These are phyloP conservation scores for Pygoscelis antarcticus DNA, from an alignment of 2,113 vertebrate species.

Conservation along the genomic window DNA sequence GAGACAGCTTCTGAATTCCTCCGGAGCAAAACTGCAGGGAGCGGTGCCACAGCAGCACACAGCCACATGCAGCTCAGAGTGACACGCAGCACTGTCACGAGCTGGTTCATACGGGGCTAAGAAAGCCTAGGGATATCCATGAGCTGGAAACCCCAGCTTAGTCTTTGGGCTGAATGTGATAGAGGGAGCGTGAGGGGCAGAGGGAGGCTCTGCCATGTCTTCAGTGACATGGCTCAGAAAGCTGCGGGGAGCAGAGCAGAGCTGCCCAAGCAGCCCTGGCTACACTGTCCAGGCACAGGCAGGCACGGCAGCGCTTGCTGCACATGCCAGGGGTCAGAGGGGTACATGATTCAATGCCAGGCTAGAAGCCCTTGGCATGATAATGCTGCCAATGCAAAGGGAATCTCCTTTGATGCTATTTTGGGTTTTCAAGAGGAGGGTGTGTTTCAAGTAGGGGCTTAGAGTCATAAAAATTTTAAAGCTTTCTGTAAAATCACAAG, in stretches of 20 bases:
- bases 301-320: fast-evolving
- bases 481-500: not conserved
- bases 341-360: fast-evolving
- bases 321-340: not conserved
- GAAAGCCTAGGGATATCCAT: not conserved
- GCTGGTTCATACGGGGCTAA: not conserved
- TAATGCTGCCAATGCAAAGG: not conserved
- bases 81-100: fast-evolving
- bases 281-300: not conserved
- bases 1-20: not conserved
- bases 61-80: not conserved
- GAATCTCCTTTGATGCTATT: not conserved
- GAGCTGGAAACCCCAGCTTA: not conserved
- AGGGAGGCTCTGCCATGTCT: not conserved
- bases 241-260: not conserved
- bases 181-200: not conserved
- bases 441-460: not conserved
- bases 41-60: fast-evolving
- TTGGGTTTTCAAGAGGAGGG: not conserved
- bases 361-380: not conserved
- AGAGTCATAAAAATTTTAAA: not conserved
- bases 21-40: not conserved
- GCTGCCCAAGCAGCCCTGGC: not conserved
- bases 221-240: not conserved
- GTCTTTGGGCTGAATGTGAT: not conserved